phyloP scores from a whole-genome alignment of 2,888 invertebrate species.

The Psylliodes chrysocephalus region DNA sequence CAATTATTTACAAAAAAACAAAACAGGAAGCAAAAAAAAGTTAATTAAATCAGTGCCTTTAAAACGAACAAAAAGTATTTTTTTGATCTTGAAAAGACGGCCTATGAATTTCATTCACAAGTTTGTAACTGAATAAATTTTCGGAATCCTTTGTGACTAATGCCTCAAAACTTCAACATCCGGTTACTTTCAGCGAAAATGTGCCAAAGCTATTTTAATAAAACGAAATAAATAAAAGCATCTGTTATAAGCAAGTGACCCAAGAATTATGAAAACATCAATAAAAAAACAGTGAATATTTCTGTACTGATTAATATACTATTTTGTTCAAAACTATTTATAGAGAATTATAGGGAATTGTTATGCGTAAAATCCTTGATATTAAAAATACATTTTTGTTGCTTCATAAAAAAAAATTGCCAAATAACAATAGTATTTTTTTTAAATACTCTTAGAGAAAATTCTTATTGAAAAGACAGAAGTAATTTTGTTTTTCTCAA shows the following conservation, averaged over 20 bases:
- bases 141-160: conserved; percentile 26
- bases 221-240: conserved; percentile 14
- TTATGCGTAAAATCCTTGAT: too few species aligned
- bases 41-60: too few species aligned
- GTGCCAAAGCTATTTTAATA: conserved; percentile 12
- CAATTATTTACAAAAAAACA: too few species aligned
- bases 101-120: conserved; percentile 19
- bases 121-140: conserved; percentile 13
- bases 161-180: conserved; percentile 12
- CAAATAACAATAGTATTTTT: too few species aligned
- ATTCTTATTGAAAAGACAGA: too few species aligned
- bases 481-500: too few species aligned
- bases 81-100: not conserved
- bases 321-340: not conserved
- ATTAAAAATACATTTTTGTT: too few species aligned
- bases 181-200: conserved; percentile 11
- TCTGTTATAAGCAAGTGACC: conserved; percentile 11
- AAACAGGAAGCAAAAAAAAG: too few species aligned
- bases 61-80: not conserved
- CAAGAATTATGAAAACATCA: not conserved
- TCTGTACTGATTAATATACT: not conserved
- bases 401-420: too few species aligned
- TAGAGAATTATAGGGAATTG: too few species aligned
- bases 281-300: conserved; percentile 5
- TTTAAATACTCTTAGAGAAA: too few species aligned